Evolutionary conservation across 1,140 invertebrate genomes (phyloP), one percentile per base, ranked within the genome.

Genomic region (Bombus ignitus): DNA sequence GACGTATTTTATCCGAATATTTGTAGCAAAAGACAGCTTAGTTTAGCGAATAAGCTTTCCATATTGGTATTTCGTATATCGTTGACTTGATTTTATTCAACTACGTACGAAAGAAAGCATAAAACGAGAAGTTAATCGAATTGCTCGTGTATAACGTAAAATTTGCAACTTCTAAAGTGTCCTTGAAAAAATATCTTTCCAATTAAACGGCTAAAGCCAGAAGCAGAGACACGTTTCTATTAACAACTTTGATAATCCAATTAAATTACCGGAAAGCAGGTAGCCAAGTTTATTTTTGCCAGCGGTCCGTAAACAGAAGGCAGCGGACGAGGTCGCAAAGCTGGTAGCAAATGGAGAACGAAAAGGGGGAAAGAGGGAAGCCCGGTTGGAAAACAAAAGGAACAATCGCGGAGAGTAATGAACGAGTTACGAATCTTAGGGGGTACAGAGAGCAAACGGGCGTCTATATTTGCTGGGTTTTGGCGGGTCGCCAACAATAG

Each of bases 401-500:
- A 68, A 83, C 10, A 22, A 47, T 57, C 47, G 75, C 42, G 39
- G 44, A 53, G 68, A 59, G 72, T 79, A 84, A 85, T n/a, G 87
- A 86, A 59, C 78, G 80, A 77, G 68, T 90, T 84, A 77, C 78
- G 85, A 82, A 82, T 87, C 76, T 80, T 71, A 59, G 18, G 66
- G 39, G 72, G 68, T 77, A 37, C 44, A 47, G 70, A 42, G 81
- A 59, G 47, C 81, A 85, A 73, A 83, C 81, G 62, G 76, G 37
- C 85, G 82, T 92, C 90, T 92, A 92, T 92, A 92, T 93, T 93
- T 90, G 88, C 90, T 92, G 89, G 89, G 79, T 92, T 93, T 93
- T 95, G 94, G 94, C 94, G 59, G 81, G 62, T 86, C 74, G 92
- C 94, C 94, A 95, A 94, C 92, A 91, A 92, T 92, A 91, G 91